phyloP scores from a whole-genome alignment of 1,140 invertebrate species.

The Planococcus citri region DNA sequence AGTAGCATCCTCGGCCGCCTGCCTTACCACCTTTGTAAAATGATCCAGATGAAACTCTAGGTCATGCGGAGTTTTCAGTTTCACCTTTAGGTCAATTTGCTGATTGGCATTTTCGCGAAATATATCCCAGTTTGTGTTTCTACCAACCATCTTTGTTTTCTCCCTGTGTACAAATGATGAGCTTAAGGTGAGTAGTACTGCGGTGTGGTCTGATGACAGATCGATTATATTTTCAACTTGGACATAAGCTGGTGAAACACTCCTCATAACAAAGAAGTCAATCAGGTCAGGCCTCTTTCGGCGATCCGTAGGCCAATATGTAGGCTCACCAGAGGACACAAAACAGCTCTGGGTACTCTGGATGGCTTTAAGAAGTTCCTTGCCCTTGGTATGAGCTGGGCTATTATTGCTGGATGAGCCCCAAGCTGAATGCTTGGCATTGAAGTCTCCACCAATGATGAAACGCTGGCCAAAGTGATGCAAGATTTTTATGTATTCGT shows the following conservation, averaged over 20 bases:
- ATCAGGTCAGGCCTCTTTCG: slow-evolving; percentile 21
- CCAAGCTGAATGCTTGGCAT: slow-evolving; percentile 35
- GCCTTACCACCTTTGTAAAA: too few relatives aligned
- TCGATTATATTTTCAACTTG: background rate
- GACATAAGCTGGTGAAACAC: background rate
- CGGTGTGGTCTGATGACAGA: background rate
- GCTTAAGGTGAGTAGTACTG: background rate
- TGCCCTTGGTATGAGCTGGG: slow-evolving; percentile 19
- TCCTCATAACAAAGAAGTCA: slow-evolving; percentile 23
- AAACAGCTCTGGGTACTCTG: slow-evolving; percentile 29
- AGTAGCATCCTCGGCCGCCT: too few relatives aligned
- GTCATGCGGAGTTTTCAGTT: too few relatives aligned
- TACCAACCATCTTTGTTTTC: background rate
- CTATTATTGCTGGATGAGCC: slow-evolving; percentile 23
- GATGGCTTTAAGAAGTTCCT: slow-evolving; percentile 24
- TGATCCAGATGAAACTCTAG: too few relatives aligned
- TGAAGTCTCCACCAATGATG: slow-evolving; percentile 34
- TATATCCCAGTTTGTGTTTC: background rate
- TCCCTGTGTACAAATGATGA: background rate
- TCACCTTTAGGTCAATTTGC: too few relatives aligned
- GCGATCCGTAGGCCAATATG: slow-evolving; percentile 24
- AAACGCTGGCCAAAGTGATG: slow-evolving; percentile 31
- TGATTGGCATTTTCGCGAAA: background rate
- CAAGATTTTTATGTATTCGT: slow-evolving; percentile 31
- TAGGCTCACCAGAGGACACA: slow-evolving; percentile 28